Percentiles rank a stretch among this genome's conserved stretches.
These are phyloP conservation scores for Drepanosiphum platanoidis DNA, from an alignment of 2,888 invertebrate species.

Conservation along the genomic window DNA sequence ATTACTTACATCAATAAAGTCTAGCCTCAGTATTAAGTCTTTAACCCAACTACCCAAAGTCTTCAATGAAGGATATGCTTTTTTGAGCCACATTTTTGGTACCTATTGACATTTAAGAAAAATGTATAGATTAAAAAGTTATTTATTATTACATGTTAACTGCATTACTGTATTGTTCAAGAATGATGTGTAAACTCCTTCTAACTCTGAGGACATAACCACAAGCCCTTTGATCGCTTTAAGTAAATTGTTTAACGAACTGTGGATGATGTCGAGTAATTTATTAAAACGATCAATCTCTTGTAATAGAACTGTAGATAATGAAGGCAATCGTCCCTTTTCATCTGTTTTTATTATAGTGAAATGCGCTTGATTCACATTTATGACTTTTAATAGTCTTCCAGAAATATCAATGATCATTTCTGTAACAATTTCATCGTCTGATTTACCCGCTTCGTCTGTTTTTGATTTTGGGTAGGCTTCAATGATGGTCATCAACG, in stretches of 20 bases:
- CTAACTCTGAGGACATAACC: constrained; percentile 90
- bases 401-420: constrained; percentile 77
- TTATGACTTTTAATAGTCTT: constrained; percentile 73
- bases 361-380: constrained; percentile 74
- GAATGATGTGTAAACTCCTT: constrained; percentile 77
- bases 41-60: constrained; percentile 86
- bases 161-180: constrained; percentile 75
- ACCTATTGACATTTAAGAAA: constrained; percentile 72
- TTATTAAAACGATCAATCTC: constrained; percentile 88
- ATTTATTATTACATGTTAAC: background rate
- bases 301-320: constrained; percentile 86
- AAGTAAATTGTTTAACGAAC: constrained; percentile 79
- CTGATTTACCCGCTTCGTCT: constrained; percentile 73
- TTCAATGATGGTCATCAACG: constrained; percentile 81
- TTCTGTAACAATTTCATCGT: constrained; percentile 82
- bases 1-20: constrained; percentile 75
- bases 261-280: constrained; percentile 77
- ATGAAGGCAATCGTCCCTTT: constrained; percentile 73
- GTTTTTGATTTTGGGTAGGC: constrained; percentile 80
- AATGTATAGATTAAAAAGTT: too few relatives aligned
- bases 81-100: constrained; percentile 82
- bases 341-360: constrained; percentile 71
- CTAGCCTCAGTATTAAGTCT: constrained; percentile 82
- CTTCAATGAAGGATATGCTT: constrained; percentile 87
- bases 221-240: constrained; percentile 92